Conservation (phyloP, 2,888 invertebrate species). For the Callyntrura guangdongensis region DNA sequence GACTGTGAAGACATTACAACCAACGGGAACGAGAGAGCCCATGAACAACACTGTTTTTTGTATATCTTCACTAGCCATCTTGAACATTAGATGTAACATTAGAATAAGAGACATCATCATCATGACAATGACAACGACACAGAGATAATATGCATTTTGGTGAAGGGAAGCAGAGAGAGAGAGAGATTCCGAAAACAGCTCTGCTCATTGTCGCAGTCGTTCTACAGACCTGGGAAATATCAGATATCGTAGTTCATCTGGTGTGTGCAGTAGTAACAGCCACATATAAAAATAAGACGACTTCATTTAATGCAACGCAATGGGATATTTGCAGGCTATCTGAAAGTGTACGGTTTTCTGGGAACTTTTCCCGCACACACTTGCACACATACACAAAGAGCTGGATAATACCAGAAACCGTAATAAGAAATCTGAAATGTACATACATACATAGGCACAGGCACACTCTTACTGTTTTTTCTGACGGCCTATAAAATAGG, state of each 20-base stretch:
- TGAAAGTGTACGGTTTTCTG: too few relatives aligned
- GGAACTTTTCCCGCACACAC: neutral
- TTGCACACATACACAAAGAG: too few relatives aligned
- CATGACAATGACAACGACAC: constrained; percentile 67
- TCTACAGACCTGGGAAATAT: too few relatives aligned
- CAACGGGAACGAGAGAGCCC: too few relatives aligned
- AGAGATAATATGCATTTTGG: constrained; percentile 21
- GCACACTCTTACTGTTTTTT: too few relatives aligned
- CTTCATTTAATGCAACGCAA: constrained; percentile 18
- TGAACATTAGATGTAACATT: constrained; percentile 67
- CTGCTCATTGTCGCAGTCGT: neutral
- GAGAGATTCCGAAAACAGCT: too few relatives aligned
- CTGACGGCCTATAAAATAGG: too few relatives aligned
- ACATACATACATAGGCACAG: too few relatives aligned
- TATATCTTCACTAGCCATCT: constrained; percentile 70
- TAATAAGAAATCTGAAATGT: constrained; percentile 36
- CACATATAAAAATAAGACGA: constrained; percentile 39
- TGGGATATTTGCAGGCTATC: too few relatives aligned
- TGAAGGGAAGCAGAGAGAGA: too few relatives aligned
- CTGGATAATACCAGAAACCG: neutral
- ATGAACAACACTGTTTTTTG: too few relatives aligned
- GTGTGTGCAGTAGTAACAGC: too few relatives aligned
- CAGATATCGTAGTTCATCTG: constrained; percentile 57
- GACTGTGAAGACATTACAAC: constrained; percentile 63
- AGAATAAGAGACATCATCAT: constrained; percentile 72